These are phyloP conservation scores for Acleris cristana DNA, from an alignment of 2,888 invertebrate species.

Conservation along the genomic window DNA sequence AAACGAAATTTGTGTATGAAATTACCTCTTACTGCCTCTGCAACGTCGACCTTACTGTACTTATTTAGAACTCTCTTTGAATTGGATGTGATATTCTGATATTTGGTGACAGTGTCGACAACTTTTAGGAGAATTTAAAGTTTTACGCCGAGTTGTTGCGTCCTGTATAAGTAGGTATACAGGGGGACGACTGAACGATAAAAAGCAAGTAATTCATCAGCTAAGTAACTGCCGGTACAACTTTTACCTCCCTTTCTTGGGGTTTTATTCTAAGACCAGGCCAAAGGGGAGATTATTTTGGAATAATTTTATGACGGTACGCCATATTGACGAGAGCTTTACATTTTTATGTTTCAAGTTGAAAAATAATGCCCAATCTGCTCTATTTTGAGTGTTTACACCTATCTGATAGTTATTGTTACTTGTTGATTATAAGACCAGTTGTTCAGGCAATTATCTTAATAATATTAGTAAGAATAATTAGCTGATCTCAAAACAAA, in stretches of 20 bases:
- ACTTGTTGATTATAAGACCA: too few relatives aligned
- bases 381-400: too few relatives aligned
- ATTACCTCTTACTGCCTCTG: constrained; percentile 38
- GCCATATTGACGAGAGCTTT: not conserved
- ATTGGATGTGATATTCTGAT: constrained; percentile 33
- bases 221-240: constrained; percentile 33
- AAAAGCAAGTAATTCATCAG: constrained; percentile 55
- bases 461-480: too few relatives aligned
- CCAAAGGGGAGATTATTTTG: not conserved
- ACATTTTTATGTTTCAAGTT: too few relatives aligned
- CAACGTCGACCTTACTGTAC: constrained; percentile 39
- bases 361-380: too few relatives aligned
- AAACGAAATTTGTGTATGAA: constrained; percentile 38
- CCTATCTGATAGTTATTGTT: too few relatives aligned
- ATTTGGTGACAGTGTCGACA: constrained; percentile 44
- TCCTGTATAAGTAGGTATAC: constrained; percentile 52
- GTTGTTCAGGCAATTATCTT: too few relatives aligned
- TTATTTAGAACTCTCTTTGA: constrained; percentile 38
- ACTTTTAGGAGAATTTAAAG: constrained; percentile 53
- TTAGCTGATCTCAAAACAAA: too few relatives aligned
- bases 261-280: constrained; percentile 9
- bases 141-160: constrained; percentile 66
- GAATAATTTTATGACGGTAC: not conserved
- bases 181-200: constrained; percentile 46
- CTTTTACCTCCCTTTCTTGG: constrained; percentile 25